Evolutionary conservation across 2,888 invertebrate genomes (phyloP).

Genomic region (Strigamia maritima): DNA sequence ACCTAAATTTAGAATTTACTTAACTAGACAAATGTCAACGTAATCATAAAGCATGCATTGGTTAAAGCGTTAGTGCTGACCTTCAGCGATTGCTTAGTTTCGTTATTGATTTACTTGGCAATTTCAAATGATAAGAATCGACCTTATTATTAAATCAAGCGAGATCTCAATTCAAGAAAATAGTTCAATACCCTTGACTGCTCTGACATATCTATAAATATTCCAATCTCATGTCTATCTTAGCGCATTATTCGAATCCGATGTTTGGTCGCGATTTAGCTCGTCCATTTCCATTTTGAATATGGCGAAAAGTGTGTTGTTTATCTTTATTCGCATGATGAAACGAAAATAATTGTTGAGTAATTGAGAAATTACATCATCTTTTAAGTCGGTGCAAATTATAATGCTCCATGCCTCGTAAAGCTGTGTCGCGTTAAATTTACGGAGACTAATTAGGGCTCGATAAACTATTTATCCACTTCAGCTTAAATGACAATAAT

Average conservation of each 20-base stretch:
- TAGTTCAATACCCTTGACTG: conserved; percentile 10
- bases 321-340: neutral
- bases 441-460: neutral
- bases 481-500: conserved; percentile 15
- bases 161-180: neutral
- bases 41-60: neutral
- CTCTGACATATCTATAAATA: neutral
- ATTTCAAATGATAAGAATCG: conserved; percentile 15
- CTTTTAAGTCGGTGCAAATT: neutral
- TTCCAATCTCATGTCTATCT: neutral
- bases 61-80: neutral
- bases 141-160: conserved; percentile 19
- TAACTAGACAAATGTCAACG: neutral
- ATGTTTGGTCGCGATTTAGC: neutral
- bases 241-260: too few species aligned
- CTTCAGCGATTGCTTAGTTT: neutral
- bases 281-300: neutral
- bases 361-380: neutral
- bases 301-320: neutral
- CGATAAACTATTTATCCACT: conserved; percentile 7
- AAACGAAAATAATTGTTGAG: neutral
- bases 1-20: neutral
- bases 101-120: conserved; percentile 5
- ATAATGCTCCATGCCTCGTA: neutral
- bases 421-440: conserved; percentile 10